Percentiles rank a stretch among this genome's conserved stretches.
These are phyloP conservation scores for Anastatus disparis DNA, from an alignment of 1,140 invertebrate species.

Conservation along the genomic window DNA sequence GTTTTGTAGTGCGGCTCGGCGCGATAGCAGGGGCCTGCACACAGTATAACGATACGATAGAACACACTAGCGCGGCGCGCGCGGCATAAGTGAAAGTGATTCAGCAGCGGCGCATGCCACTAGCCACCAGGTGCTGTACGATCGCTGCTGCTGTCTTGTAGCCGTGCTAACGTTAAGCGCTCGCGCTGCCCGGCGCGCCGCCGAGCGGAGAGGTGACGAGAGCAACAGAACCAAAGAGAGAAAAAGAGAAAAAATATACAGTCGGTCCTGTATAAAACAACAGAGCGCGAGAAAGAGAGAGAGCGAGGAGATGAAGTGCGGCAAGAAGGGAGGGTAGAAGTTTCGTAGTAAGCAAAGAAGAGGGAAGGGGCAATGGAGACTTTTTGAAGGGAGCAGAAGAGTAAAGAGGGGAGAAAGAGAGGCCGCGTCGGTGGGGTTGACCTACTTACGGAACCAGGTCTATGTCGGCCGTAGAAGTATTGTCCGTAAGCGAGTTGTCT, in stretches of 20 bases:
- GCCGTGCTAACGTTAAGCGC: no score
- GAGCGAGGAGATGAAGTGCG: not conserved
- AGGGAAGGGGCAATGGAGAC: conserved; percentile 55
- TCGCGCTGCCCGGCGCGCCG: not conserved
- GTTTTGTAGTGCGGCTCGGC: no score
- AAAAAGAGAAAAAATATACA: no score
- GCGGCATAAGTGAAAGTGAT: conserved; percentile 67
- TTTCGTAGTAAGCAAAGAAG: no score
- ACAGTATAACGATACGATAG: not conserved
- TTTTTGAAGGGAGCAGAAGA: conserved; percentile 5
- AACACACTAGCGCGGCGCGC: conserved; percentile 39
- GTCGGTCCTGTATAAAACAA: conserved; percentile 61
- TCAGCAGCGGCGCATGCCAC: conserved; percentile 58
- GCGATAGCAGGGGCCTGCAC: not conserved
- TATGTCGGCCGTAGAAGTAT: conserved; percentile 67
- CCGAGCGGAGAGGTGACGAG: not conserved
- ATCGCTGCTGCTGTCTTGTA: no score
- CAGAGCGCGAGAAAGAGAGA: not conserved
- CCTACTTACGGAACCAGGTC: conserved; percentile 76
- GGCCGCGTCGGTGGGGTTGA: conserved; percentile 67
- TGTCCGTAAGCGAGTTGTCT: conserved; percentile 49
- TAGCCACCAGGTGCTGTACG: conserved; percentile 65
- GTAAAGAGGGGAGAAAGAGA: conserved; percentile 50
- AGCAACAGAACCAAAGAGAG: not conserved
- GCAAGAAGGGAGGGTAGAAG: conserved; percentile 37